Evolutionary conservation across 2,888 invertebrate genomes (phyloP), one percentile per base, ranked within the genome.

Genomic region (Leptinotarsa juncta): DNA sequence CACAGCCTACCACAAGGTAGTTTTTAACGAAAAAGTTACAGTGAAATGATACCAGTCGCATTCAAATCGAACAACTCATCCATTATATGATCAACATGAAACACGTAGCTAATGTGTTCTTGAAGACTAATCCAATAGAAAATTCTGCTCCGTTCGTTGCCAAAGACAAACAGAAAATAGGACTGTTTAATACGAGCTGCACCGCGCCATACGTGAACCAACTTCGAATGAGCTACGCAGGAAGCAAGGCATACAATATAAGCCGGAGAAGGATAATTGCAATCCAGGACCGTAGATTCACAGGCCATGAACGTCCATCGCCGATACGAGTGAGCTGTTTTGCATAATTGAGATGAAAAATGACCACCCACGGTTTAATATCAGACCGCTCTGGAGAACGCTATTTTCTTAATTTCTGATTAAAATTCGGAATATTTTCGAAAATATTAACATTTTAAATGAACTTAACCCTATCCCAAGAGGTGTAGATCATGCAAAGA

Each of bases 291-390:
- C 57, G 57, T 32, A 57, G 69, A 69, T 69, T 69, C 60, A 60
- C 42, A 57, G 49, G 49, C 60, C 57, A 57, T 50, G 60, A 57
- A 69, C 48, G 49, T 69, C 69, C 69, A 42, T 69, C 57, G 42
- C 32, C 55, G 55, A 69, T 69, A 70, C 65, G 74, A 77, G 72
- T 65, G 71, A 74, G 71, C 78, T 81, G 77, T 79, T 82, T 80
- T 77, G 79, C 76, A 80, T 82, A 81, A 81, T 81, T 77, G 78
- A 80, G 76, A 77, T 80, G 80, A 80, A 82, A 81, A 78, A 76
- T 79, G 69, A 77, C 77, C 73, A 72, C 77, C 72, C 77, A 66
- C 72, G 74, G 68, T 72, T 67, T 73, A 75, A 75, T 76, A 75
- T 72, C n/a, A 71, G 68, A 70, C 68, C 55, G 70, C 32, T 32